These are phyloP conservation scores for Pithys albifrons DNA, from an alignment of 2,113 vertebrate genomes.

Conservation along the genomic window DNA sequence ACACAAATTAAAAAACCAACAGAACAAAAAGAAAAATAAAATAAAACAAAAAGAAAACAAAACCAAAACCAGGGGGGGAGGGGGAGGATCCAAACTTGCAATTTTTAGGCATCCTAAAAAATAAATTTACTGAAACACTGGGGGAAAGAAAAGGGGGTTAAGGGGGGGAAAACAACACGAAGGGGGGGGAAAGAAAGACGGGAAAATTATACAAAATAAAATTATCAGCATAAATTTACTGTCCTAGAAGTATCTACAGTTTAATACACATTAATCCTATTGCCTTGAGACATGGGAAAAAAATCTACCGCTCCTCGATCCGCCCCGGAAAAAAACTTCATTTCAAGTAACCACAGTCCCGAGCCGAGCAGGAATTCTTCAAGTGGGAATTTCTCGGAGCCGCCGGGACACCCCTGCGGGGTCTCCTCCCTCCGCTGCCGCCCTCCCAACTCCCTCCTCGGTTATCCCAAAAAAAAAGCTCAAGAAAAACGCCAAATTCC, in stretches of 20 bases:
- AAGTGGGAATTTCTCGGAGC: conserved; percentile 66
- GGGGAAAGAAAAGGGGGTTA: conserved; percentile 24
- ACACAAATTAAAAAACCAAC: conserved; percentile 69
- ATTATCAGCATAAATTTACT: conserved; percentile 87
- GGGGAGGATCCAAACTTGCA: conserved; percentile 73
- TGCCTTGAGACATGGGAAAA: conserved; percentile 81
- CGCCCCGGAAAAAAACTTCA: conserved; percentile 80
- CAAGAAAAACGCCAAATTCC: not conserved
- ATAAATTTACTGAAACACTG: conserved; percentile 77
- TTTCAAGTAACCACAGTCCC: conserved; percentile 86
- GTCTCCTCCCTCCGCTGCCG: not conserved
- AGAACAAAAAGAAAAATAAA: not conserved
- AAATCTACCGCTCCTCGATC: conserved; percentile 82
- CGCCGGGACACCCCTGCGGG: not conserved
- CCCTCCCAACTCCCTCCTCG: not conserved
- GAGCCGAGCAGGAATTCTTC: conserved; percentile 78
- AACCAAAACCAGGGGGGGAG: not conserved
- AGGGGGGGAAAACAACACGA: conserved; percentile 37
- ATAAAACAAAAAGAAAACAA: not conserved
- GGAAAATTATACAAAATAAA: conserved; percentile 86
- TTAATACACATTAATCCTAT: conserved; percentile 87
- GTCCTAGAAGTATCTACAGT: conserved; percentile 88
- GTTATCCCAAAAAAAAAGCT: not conserved
- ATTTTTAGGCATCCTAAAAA: conserved; percentile 83
- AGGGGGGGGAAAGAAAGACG: conserved; percentile 7